Percentiles rank a stretch among this genome's conserved stretches.
phyloP scores from a whole-genome alignment of 2,888 invertebrate species.

The Cephus sareptanus region DNA sequence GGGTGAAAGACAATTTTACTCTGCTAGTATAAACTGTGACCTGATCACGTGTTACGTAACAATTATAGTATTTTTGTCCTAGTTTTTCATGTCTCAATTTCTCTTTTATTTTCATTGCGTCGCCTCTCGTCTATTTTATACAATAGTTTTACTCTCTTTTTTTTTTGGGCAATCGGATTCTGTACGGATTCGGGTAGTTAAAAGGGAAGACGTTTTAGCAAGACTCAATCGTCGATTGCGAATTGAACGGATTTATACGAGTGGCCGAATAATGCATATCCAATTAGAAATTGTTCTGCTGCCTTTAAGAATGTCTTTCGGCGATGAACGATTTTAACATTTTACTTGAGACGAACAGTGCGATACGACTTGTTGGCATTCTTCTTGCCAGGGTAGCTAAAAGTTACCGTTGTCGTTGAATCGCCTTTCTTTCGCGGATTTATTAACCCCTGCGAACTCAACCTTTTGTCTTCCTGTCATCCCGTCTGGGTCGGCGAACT shows the following conservation, averaged over 20 bases:
- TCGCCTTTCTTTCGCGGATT: background rate
- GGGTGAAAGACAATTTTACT: background rate
- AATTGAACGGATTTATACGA: too few species aligned
- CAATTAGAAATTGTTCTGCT: too few species aligned
- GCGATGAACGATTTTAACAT: too few species aligned
- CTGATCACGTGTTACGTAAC: background rate
- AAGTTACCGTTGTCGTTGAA: background rate
- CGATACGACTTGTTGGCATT: background rate
- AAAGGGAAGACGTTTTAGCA: too few species aligned
- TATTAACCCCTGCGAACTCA: background rate
- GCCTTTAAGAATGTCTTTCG: too few species aligned
- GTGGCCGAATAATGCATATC: too few species aligned
- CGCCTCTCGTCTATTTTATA: too few species aligned
- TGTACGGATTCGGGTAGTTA: too few species aligned
- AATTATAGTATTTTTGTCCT: background rate
- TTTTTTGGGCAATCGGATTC: too few species aligned
- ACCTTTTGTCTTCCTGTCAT: background rate
- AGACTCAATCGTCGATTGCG: too few species aligned
- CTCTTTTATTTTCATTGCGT: too few species aligned
- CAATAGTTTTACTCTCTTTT: background rate
- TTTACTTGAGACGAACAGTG: background rate
- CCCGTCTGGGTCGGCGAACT: background rate
- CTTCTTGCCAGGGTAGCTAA: background rate
- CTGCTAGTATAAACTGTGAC: background rate
- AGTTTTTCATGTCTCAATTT: background rate